Base-by-base conservation (phyloP, 2,888 invertebrate species). In the Spilosoma lubricipeda region DNA sequence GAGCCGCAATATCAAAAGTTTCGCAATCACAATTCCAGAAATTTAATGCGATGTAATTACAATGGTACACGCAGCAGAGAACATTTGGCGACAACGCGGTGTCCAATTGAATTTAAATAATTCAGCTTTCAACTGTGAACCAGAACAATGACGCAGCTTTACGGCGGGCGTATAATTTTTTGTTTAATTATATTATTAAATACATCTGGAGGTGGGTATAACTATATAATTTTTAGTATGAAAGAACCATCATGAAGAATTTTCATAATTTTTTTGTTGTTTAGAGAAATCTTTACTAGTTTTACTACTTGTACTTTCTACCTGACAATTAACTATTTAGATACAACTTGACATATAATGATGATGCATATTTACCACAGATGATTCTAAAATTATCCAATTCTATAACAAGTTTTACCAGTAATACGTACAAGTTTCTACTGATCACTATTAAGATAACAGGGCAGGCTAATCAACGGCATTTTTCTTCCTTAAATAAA, bases 41-140 rank as follows among this genome's bases (percentile, higher is more conserved):
- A 71, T 74, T 63, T 71, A 64, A 76, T 66, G 59, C 56, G 59
- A 52, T 30, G 70, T 64, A 23, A 74, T 71, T 56, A 64, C 42
- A 69, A 70, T 70, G 45, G 64, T 66, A 66, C 45, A 56, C 66
- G 68, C 68, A 48, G 64, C 45, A 67, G 45, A 71, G 52, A 63
- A 67, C 70, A 30, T 69, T 67, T 63, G 67, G 69, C 71, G 71
- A 69, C 69, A 63, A 70, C 20, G 73, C 33, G 30, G 68, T 70
- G 52, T 66, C 52, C 56, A 70, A 77, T 70, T 70, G 67, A 67
- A 74, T 72, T 74, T 77, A 48, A 72, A 77, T 74, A 70, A 72
- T 71, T 70, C 56, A 36, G 59, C 39, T 59, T 67, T 74, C 59
- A 74, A 63, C 59, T 74, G 59, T 36, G 71, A 74, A 71, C 67